Conservation (phyloP, 2,113 vertebrate genomes). For the Gila orcuttii region DNA sequence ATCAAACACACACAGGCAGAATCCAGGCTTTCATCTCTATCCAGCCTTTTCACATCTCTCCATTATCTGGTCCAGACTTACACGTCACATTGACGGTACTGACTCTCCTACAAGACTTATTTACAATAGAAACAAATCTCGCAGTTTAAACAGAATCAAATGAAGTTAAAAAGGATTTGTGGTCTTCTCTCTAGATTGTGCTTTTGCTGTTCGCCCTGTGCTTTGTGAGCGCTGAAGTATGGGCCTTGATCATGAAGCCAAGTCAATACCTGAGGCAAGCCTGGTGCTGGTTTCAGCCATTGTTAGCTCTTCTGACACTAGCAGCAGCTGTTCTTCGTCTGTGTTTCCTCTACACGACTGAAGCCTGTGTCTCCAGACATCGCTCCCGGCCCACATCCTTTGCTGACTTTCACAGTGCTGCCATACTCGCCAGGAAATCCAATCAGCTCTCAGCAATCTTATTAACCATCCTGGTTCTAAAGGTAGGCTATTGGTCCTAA, state of each 20-base stretch:
- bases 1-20: conserved; percentile 46
- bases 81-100: conserved; percentile 70
- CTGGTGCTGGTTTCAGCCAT: conserved; percentile 65
- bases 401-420: conserved; percentile 69
- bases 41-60: conserved; percentile 69
- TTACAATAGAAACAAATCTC: neutral
- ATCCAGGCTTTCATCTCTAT: conserved; percentile 64
- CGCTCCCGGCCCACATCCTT: conserved; percentile 59
- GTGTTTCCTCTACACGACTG: conserved; percentile 61
- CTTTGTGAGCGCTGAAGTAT: conserved; percentile 66
- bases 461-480: conserved; percentile 72
- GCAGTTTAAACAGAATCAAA: neutral
- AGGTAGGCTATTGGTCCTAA: conserved; percentile 61
- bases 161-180: neutral
- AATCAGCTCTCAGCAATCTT: conserved; percentile 72
- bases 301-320: conserved; percentile 69
- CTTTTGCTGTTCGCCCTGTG: conserved; percentile 72
- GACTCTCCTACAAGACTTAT: neutral
- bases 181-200: conserved; percentile 63
- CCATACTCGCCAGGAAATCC: conserved; percentile 64
- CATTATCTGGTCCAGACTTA: conserved; percentile 64
- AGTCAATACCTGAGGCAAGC: conserved; percentile 51
- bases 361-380: conserved; percentile 63
- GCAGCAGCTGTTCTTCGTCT: conserved; percentile 70
- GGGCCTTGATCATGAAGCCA: conserved; percentile 58